A percentile compares a stretch with the other conserved stretches of the same genome.
These are phyloP conservation scores for Meteorus colon DNA, from an alignment of 2,888 invertebrate species.

Conservation along the genomic window DNA sequence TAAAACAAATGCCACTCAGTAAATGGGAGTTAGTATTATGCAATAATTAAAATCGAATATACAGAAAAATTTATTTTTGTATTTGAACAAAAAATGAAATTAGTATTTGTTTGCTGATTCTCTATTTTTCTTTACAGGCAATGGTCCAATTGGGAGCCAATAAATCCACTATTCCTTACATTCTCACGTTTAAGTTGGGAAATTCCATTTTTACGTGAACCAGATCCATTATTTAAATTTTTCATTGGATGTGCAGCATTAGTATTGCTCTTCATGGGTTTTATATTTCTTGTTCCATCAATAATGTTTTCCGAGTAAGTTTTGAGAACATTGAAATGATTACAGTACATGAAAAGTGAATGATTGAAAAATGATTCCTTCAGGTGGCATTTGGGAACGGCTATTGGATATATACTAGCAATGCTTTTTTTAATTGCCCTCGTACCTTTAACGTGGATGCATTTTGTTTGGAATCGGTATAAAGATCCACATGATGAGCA, in stretches of 20 bases:
- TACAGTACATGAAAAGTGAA: background rate
- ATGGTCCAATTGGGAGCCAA: constrained; percentile 78
- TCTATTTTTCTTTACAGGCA: constrained; percentile 76
- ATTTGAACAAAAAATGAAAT: background rate
- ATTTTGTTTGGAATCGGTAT: constrained; percentile 80
- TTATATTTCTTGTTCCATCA: constrained; percentile 78
- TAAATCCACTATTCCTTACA: constrained; percentile 78
- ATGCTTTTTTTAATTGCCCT: constrained; percentile 76
- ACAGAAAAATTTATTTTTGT: constrained; percentile 1
- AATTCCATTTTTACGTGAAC: constrained; percentile 81
- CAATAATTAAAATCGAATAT: background rate
- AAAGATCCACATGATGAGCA: constrained; percentile 73
- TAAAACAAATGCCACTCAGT: constrained; percentile 89
- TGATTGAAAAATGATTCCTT: constrained; percentile 40
- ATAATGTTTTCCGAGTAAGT: constrained; percentile 76
- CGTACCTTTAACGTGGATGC: constrained; percentile 84
- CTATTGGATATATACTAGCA: constrained; percentile 72
- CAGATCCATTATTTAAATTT: constrained; percentile 90
- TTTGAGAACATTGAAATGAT: background rate
- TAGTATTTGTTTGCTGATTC: constrained; percentile 4
- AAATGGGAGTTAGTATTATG: constrained; percentile 79
- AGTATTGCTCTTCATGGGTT: constrained; percentile 76
- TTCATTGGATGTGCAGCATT: constrained; percentile 80
- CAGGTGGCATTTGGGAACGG: constrained; percentile 74
- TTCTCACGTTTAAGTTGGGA: constrained; percentile 82